Conservation (phyloP, 1,140 invertebrate species). For the Lucilia cuprina region DNA sequence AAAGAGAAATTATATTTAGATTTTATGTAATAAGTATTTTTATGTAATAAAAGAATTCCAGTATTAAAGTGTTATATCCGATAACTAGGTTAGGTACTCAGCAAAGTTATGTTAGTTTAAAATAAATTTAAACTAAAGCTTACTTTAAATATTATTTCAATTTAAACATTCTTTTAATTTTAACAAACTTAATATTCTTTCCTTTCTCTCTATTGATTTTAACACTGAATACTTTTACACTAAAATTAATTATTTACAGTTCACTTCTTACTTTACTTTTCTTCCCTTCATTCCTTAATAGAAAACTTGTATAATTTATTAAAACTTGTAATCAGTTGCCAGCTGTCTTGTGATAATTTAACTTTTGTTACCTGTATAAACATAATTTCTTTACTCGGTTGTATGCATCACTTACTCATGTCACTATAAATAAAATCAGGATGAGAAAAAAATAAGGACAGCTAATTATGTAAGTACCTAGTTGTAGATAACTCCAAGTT, state of each 20-base stretch:
- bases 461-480: background rate
- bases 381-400: background rate
- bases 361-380: background rate
- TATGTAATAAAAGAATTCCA: too few relatives aligned
- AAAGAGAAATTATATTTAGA: too few relatives aligned
- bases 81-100: too few relatives aligned
- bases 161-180: too few relatives aligned
- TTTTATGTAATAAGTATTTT: too few relatives aligned
- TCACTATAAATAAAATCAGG: background rate
- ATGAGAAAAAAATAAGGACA: background rate
- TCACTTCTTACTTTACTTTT: background rate
- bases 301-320: background rate
- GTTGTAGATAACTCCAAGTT: background rate
- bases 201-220: too few relatives aligned
- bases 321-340: background rate
- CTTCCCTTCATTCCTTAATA: background rate
- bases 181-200: too few relatives aligned
- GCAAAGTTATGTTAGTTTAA: too few relatives aligned
- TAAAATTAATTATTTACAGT: conserved; percentile 4
- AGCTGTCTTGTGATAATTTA: background rate
- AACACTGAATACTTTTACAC: background rate
- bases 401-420: background rate
- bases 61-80: too few relatives aligned
- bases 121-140: too few relatives aligned
- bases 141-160: too few relatives aligned